These are phyloP conservation scores for Hedya salicella DNA, from an alignment of 2,888 invertebrate genomes.

Conservation along the genomic window DNA sequence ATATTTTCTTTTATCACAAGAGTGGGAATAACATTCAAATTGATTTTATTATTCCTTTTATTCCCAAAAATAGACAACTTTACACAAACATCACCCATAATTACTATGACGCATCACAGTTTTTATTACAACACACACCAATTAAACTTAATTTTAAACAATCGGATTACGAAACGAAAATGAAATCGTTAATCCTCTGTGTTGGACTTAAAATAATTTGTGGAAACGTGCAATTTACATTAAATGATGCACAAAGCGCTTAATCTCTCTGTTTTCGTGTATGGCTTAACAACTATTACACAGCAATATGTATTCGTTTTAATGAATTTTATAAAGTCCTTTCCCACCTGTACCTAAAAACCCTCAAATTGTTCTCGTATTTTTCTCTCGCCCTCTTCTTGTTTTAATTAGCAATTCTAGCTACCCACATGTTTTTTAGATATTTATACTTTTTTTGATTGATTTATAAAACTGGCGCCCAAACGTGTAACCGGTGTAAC, in stretches of 20 bases:
- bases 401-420: no score
- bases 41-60: no score
- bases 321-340: not conserved
- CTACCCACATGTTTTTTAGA: no score
- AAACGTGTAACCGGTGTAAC: no score
- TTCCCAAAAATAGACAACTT: not conserved
- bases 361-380: not conserved
- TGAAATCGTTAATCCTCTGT: constrained; percentile 21
- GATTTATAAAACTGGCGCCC: no score
- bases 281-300: constrained; percentile 24
- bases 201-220: constrained; percentile 33
- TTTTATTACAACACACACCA: not conserved
- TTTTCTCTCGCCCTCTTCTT: no score
- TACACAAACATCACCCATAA: not conserved
- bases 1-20: no score
- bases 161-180: constrained; percentile 14
- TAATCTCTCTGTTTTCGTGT: constrained; percentile 38
- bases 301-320: not conserved
- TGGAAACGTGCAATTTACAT: constrained; percentile 33
- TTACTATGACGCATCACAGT: not conserved
- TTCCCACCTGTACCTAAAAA: not conserved
- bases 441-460: no score
- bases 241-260: constrained; percentile 29
- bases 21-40: no score
- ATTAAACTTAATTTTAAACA: constrained; percentile 18